Conservation (phyloP, 2,888 invertebrate species). For the Petrophora chlorosata region DNA sequence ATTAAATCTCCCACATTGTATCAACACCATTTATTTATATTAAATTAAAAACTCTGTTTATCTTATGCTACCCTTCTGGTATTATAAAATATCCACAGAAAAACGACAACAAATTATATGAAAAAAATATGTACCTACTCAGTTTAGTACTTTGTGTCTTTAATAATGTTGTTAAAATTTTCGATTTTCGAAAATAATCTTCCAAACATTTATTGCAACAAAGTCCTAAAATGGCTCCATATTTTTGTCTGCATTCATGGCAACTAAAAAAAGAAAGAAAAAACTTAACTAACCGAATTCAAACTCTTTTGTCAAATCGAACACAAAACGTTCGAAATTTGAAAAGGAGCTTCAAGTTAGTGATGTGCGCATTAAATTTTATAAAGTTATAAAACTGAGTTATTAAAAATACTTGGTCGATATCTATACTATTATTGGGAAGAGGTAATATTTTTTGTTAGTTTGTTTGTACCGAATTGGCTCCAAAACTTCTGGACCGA, state of each 20-base stretch:
- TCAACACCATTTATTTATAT: too few species aligned
- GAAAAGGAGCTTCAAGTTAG: conserved; percentile 28
- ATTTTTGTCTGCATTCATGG: neutral
- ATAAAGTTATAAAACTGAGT: conserved; percentile 6
- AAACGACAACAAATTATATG: neutral
- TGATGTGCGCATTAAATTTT: conserved; percentile 21
- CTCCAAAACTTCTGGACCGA: too few species aligned
- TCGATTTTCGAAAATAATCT: too few species aligned
- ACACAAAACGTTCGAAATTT: conserved; percentile 38
- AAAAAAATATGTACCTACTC: neutral
- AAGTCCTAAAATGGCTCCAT: neutral
- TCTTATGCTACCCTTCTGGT: conserved; percentile 10
- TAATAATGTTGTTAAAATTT: too few species aligned
- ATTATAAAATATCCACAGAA: neutral
- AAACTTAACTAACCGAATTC: conserved; percentile 56
- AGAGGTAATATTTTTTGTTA: too few species aligned
- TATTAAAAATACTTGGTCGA: neutral
- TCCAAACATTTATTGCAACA: neutral
- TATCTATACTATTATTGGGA: too few species aligned
- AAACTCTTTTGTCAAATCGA: conserved; percentile 49
- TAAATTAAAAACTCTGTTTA: conserved; percentile 24
- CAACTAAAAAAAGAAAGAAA: neutral
- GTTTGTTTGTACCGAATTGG: too few species aligned
- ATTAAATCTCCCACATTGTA: too few species aligned
- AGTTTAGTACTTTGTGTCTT: too few species aligned